phyloP scores from a whole-genome alignment of 2,113 vertebrate species.

The Cebidichthys violaceus region DNA sequence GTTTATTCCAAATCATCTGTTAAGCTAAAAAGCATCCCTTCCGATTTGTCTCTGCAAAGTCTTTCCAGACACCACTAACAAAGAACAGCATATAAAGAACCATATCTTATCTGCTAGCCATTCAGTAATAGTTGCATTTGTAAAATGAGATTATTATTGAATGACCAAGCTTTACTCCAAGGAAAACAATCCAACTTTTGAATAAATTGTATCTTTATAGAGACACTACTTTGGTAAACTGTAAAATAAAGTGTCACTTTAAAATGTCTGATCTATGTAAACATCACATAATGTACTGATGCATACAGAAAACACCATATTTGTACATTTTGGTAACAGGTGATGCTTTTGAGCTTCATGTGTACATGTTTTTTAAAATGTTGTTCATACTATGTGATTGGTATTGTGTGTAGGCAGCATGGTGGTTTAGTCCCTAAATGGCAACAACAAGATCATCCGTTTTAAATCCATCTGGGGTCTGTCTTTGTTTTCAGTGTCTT shows the following conservation, averaged over 20 bases:
- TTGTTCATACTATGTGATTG: too few species aligned
- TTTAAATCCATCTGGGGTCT: too few species aligned
- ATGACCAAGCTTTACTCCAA: background rate
- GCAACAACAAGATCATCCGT: too few species aligned
- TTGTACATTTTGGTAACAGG: too few species aligned
- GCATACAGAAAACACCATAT: too few species aligned
- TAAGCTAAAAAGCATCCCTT: conserved; percentile 6
- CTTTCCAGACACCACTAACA: background rate
- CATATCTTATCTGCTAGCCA: background rate
- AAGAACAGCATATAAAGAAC: background rate
- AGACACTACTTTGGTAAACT: background rate
- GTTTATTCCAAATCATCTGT: conserved; percentile 8
- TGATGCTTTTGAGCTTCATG: too few species aligned
- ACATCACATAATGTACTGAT: too few species aligned
- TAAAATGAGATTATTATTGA: background rate
- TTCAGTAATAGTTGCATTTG: background rate
- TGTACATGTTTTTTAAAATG: too few species aligned
- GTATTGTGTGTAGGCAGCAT: too few species aligned
- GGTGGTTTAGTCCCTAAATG: too few species aligned
- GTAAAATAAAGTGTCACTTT: too few species aligned
- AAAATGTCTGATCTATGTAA: too few species aligned
- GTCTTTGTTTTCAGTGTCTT: background rate
- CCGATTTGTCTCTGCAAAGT: background rate
- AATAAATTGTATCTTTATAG: background rate
- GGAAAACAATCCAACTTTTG: background rate